A percentile compares a stretch with the other conserved stretches of the same genome.
phyloP scores from a whole-genome alignment of 2,888 invertebrate genomes.

The Criorhina ranunculi region DNA sequence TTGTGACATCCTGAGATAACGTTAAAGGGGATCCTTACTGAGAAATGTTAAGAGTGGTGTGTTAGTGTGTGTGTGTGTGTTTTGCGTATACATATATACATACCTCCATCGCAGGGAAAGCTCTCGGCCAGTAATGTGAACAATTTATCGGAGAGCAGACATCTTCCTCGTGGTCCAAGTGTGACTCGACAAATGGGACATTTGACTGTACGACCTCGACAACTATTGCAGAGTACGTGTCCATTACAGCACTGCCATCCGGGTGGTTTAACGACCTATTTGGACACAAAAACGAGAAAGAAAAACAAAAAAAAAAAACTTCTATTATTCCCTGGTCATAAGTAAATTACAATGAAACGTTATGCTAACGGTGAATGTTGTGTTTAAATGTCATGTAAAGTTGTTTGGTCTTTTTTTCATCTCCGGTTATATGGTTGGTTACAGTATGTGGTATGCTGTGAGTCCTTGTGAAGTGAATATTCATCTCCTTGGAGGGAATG shows the following conservation, averaged over 20 bases:
- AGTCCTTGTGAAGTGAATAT: background rate
- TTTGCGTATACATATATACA: slow-evolving; percentile 76
- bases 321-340: slow-evolving; percentile 52
- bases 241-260: slow-evolving; percentile 85
- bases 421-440: background rate
- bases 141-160: slow-evolving; percentile 85
- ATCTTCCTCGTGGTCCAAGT: slow-evolving; percentile 84
- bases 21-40: slow-evolving; percentile 43
- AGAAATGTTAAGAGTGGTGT: slow-evolving; percentile 3
- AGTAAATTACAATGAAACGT: slow-evolving; percentile 57
- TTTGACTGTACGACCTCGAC: slow-evolving; percentile 84
- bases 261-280: slow-evolving; percentile 84
- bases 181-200: slow-evolving; percentile 85
- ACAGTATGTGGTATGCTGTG: background rate
- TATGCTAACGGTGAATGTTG: slow-evolving; percentile 17
- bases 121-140: slow-evolving; percentile 84
- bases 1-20: slow-evolving; percentile 49
- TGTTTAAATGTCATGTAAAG: slow-evolving; percentile 17
- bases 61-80: slow-evolving; percentile 14
- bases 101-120: slow-evolving; percentile 84
- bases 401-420: slow-evolving; percentile 7
- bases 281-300: slow-evolving; percentile 24
- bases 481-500: too few species aligned
- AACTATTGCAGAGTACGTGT: slow-evolving; percentile 85
- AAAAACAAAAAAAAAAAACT: background rate